Base-by-base conservation (phyloP, 2,797 vertebrate genomes). In the Sorex maritimensis region DNA sequence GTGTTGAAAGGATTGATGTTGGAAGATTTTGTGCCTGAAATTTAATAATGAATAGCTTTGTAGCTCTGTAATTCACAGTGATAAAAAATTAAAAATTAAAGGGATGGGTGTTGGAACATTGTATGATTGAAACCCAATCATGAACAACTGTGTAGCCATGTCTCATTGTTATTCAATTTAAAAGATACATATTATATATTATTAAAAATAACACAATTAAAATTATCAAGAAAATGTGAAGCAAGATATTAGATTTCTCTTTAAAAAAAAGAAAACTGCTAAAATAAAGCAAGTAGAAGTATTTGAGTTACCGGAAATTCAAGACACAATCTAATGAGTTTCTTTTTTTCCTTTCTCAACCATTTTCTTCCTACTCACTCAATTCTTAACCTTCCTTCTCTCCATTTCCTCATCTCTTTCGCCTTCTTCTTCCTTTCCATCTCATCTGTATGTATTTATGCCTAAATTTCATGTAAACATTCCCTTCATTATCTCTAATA, bases 251-350 rank as follows among this genome's bases (percentile, higher is more conserved):
- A 87, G 73, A 30, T 73, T 14, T 17, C 69, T 86, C 23, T 26
- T 67, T 28, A 19, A 28, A 67, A 67, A 26, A 67, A 28, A 67
- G 26, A 13, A 88, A 46, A 41, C 72, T 81, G 80, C 34, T 90
- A 71, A 81, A 88, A 88, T 63, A 44, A 84, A 92, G 3, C 71
- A 74, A 86, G 17, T 19, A 80, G 46, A 72, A 46, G 13, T 23
- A 19, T 63, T 79, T 46, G 28, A 49, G 75, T 61, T 46, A 75
- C 38, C 82, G 30, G 41, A 73, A 46, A 17, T 5, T 41, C 52
- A 30, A 68, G 65, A 71, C 61, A n/a, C 61, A 78, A 58, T 71
- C 38, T 44, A 26, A 0, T 52, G 5, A 9, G 5, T 41, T 81
- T 82, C 3, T 5, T 82, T 74, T 90, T 88, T 65, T 86, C 41